Conservation (phyloP, 1,140 invertebrate genomes). For the Anoplophora glabripennis region DNA sequence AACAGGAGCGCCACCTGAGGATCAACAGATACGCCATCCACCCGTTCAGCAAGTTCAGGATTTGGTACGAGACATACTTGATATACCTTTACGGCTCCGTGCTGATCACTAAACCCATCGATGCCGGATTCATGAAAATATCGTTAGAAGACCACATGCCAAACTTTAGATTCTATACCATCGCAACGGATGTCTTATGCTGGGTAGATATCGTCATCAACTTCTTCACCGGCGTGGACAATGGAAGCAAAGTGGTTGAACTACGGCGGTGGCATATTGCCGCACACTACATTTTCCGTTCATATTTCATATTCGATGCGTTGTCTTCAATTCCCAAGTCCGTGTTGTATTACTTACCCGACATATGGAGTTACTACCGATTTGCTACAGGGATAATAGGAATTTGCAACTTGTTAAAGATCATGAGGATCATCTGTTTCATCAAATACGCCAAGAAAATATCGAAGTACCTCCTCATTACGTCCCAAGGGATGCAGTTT, state of each 20-base stretch:
- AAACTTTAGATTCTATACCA: background rate
- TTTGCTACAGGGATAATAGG: background rate
- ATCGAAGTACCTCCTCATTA: background rate
- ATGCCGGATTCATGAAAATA: background rate
- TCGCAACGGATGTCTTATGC: background rate
- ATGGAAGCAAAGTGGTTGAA: background rate
- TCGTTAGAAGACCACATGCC: background rate
- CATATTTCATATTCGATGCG: background rate
- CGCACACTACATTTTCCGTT: background rate
- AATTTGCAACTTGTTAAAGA: background rate
- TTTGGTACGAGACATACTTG: background rate
- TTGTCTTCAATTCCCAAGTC: background rate
- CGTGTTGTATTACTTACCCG: background rate
- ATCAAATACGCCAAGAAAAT: background rate
- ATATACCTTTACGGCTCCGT: background rate
- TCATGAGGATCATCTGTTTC: background rate
- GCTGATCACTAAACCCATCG: background rate
- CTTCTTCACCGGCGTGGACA: background rate
- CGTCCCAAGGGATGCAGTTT: background rate
- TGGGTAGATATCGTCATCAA: background rate
- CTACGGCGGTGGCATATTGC: background rate
- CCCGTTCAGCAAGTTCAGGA: slow-evolving; percentile 7
- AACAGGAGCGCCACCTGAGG: background rate
- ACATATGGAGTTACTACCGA: background rate
- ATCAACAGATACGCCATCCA: background rate